These are phyloP conservation scores for Colostygia pectinataria DNA, from an alignment of 2,888 invertebrate species.

Conservation along the genomic window DNA sequence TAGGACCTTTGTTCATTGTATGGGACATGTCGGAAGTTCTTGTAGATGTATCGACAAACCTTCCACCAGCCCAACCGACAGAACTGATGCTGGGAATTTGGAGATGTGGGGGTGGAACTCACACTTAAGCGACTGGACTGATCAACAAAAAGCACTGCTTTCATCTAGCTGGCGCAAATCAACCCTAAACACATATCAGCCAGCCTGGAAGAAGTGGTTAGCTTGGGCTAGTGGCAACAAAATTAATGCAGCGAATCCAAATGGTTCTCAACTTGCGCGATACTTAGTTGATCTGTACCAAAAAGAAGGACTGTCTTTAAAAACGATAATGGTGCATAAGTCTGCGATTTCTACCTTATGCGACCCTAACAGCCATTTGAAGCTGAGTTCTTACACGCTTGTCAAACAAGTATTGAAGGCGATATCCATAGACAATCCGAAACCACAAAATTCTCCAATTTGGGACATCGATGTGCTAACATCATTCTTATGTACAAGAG, in stretches of 20 bases:
- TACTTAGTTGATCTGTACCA: neutral
- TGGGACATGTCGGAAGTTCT: conserved; percentile 13
- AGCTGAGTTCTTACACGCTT: neutral
- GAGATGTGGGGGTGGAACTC: conserved; percentile 40
- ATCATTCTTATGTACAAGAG: too few relatives aligned
- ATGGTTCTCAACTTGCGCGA: neutral
- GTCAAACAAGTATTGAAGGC: neutral
- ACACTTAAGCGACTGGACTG: conserved; percentile 22
- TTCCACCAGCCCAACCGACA: conserved; percentile 25
- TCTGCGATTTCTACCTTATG: neutral
- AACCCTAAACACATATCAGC: conserved; percentile 28
- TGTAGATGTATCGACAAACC: conserved; percentile 32
- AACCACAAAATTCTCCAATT: neutral
- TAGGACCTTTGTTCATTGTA: conserved; percentile 29
- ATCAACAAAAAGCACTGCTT: conserved; percentile 21
- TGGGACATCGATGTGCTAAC: neutral
- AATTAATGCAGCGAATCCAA: conserved; percentile 15
- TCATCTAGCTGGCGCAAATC: conserved; percentile 27
- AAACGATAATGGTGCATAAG: conserved; percentile 2
- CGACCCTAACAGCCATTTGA: neutral
- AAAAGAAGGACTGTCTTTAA: neutral
- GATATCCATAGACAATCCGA: neutral
- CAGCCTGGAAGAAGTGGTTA: conserved; percentile 35
- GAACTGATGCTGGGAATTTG: conserved; percentile 32
- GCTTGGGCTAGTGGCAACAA: conserved; percentile 23